Conservation (phyloP, 2,888 invertebrate genomes). For the Rhimphoctona megacephalus region DNA sequence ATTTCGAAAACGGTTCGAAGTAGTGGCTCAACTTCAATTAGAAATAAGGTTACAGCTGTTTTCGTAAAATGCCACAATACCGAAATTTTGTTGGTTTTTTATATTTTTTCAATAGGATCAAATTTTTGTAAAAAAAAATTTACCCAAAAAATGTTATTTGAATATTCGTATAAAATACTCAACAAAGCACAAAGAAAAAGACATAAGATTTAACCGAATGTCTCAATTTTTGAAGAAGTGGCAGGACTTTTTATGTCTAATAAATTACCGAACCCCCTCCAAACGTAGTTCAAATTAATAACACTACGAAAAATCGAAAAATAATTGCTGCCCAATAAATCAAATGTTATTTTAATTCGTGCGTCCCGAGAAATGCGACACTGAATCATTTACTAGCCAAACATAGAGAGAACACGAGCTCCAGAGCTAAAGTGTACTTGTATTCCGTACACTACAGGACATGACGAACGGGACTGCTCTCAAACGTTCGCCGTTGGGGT, state of each 20-base stretch:
- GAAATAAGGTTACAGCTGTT: no score
- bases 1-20: no score
- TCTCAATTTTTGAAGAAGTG: background rate
- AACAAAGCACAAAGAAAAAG: background rate
- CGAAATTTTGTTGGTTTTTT: no score
- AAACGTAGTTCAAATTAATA: background rate
- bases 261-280: background rate
- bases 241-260: background rate
- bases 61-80: no score
- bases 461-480: constrained; percentile 73
- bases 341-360: constrained; percentile 20
- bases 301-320: background rate
- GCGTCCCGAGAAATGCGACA: constrained; percentile 68
- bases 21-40: no score
- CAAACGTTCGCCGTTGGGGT: constrained; percentile 83
- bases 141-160: background rate
- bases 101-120: no score
- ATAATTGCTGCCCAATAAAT: background rate
- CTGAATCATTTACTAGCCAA: constrained; percentile 84
- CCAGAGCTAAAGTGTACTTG: constrained; percentile 68
- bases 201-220: background rate
- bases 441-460: constrained; percentile 63
- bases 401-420: constrained; percentile 76
- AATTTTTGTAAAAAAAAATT: background rate
- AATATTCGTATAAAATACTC: background rate